Evolutionary conservation across 2,113 vertebrate genomes (phyloP).

Genomic region (Corydoras maculifer): DNA sequence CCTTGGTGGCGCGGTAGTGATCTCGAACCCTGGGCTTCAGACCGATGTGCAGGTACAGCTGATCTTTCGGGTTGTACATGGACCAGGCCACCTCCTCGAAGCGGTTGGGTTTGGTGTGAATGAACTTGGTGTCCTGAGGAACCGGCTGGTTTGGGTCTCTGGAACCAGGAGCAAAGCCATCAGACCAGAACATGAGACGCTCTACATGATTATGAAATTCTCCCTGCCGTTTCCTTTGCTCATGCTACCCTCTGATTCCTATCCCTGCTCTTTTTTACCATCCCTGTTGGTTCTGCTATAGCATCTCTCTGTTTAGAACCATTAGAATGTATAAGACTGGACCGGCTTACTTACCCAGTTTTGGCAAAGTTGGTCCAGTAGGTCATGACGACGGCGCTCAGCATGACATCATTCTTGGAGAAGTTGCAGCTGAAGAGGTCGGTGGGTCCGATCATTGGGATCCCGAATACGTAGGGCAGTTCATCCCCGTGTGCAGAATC

Average conservation of each 20-base stretch:
- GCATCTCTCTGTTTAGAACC: no score
- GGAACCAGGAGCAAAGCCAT: conserved; percentile 8
- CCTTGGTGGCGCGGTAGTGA: conserved; percentile 93
- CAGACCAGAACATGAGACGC: no score
- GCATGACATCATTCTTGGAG: conserved; percentile 96
- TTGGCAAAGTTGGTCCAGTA: conserved; percentile 99
- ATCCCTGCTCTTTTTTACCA: no score
- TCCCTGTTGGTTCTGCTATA: no score
- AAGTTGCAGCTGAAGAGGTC: conserved; percentile 97
- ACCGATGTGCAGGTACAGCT: conserved; percentile 93
- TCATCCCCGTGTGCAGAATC: conserved; percentile 95
- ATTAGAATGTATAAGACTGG: background rate
- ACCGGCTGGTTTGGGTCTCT: conserved; percentile 95
- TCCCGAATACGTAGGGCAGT: conserved; percentile 92
- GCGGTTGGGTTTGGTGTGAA: conserved; percentile 94
- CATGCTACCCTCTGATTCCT: no score
- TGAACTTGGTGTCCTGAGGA: conserved; percentile 95
- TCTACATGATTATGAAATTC: no score
- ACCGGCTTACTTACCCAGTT: conserved; percentile 76
- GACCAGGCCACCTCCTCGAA: conserved; percentile 98
- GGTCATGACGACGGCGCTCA: conserved; percentile 96
- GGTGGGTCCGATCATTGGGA: conserved; percentile 91
- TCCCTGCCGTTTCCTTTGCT: no score
- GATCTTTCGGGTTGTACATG: conserved; percentile 93
- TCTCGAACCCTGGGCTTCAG: conserved; percentile 87